Evolutionary conservation across 2,797 vertebrate genomes (phyloP).

Genomic region (Ceryle rudis): DNA sequence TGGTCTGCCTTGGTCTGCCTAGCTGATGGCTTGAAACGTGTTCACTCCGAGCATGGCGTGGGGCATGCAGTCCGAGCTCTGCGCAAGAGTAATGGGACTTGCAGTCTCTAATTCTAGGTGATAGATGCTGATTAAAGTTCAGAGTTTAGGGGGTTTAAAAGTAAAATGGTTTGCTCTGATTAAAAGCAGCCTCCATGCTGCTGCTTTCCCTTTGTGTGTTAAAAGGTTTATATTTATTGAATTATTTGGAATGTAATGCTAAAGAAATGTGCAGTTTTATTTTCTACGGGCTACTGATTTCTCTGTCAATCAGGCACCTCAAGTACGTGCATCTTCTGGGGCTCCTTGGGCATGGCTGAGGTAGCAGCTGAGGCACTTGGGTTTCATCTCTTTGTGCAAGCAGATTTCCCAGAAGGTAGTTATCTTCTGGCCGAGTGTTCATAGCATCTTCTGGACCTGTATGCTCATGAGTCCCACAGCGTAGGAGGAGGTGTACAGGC

Average conservation of each 20-base stretch:
- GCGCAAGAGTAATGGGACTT: neutral
- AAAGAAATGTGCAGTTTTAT: neutral
- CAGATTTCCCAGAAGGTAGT: neutral
- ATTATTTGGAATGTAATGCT: neutral
- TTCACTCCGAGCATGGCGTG: rapidly evolving
- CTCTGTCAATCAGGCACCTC: neutral
- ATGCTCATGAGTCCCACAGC: neutral
- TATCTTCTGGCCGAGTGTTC: rapidly evolving
- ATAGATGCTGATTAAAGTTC: neutral
- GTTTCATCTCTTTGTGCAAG: neutral
- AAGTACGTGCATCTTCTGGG: neutral
- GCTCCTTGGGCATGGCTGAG: neutral
- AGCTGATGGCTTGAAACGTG: rapidly evolving
- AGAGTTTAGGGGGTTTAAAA: neutral
- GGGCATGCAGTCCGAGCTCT: rapidly evolving
- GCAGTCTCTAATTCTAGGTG: neutral
- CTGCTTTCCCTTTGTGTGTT: neutral
- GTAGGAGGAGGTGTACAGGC: rapidly evolving
- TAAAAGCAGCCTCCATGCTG: neutral
- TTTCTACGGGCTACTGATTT: neutral
- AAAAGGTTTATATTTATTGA: neutral
- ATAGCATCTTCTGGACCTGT: neutral
- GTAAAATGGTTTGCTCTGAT: neutral
- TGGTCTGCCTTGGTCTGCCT: neutral
- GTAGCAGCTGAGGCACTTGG: neutral